These are phyloP conservation scores for Amazonetta brasiliensis DNA, from an alignment of 2,797 vertebrate genomes.

Conservation along the genomic window DNA sequence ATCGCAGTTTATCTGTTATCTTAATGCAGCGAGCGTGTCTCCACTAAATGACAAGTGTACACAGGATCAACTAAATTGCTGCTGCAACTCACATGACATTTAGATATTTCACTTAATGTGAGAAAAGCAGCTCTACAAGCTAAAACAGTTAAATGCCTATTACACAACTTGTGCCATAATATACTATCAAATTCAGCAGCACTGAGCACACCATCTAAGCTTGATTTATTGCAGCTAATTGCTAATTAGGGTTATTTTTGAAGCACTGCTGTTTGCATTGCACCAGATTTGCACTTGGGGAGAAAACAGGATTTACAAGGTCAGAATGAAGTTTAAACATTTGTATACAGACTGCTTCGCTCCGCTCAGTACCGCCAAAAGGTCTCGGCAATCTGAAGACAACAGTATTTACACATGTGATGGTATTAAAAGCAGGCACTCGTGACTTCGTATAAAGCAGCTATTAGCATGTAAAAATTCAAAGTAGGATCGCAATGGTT, in stretches of 20 bases:
- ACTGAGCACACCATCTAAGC: constrained; percentile 19
- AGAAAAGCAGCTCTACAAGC: neutral
- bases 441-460: neutral
- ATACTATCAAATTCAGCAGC: constrained; percentile 57
- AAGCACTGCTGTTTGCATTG: constrained; percentile 67
- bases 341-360: constrained; percentile 61
- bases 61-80: neutral
- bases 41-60: neutral
- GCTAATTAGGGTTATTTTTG: constrained; percentile 73
- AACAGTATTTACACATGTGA: constrained; percentile 51
- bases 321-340: constrained; percentile 70
- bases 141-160: constrained; percentile 46
- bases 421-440: constrained; percentile 5
- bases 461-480: constrained; percentile 52
- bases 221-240: constrained; percentile 66
- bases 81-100: constrained; percentile 30
- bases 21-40: neutral
- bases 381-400: constrained; percentile 48
- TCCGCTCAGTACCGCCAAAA: constrained; percentile 46
- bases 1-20: neutral
- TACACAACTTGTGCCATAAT: constrained; percentile 45
- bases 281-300: constrained; percentile 65
- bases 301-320: constrained; percentile 68
- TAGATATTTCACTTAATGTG: constrained; percentile 38
- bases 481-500: constrained; percentile 35